Evolutionary conservation across 2,888 invertebrate species (phyloP).

Genomic region (Muschampia staudingeri): DNA sequence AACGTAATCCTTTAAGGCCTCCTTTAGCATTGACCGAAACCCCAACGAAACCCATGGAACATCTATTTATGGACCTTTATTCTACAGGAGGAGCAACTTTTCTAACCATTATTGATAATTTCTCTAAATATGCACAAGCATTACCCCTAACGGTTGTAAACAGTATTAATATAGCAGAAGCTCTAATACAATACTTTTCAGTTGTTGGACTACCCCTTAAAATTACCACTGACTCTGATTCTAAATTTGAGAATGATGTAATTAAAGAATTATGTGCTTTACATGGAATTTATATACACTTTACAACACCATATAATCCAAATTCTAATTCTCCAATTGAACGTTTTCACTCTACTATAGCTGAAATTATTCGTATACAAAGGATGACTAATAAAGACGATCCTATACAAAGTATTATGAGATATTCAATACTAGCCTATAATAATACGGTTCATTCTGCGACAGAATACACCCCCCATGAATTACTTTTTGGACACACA

Average conservation of each 20-base stretch:
- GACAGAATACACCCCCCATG: constrained; percentile 69
- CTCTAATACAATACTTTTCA: constrained; percentile 61
- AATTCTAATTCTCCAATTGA: constrained; percentile 61
- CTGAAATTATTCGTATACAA: constrained; percentile 61
- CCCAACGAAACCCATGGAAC: constrained; percentile 56
- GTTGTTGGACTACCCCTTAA: constrained; percentile 64
- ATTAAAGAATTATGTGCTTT: constrained; percentile 63
- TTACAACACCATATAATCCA: constrained; percentile 57
- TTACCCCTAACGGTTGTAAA: constrained; percentile 59
- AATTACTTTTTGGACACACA: constrained; percentile 70
- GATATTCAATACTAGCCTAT: constrained; percentile 69
- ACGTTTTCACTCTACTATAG: constrained; percentile 57
- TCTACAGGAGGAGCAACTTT: constrained; percentile 48
- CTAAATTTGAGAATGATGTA: constrained; percentile 69
- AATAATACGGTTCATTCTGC: constrained; percentile 70
- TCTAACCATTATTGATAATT: constrained; percentile 69
- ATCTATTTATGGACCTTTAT: constrained; percentile 54
- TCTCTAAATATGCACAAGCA: constrained; percentile 69
- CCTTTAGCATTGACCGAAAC: constrained; percentile 54
- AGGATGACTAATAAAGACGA: constrained; percentile 67
- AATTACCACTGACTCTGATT: constrained; percentile 68
- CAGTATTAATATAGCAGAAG: constrained; percentile 66
- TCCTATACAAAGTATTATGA: constrained; percentile 64
- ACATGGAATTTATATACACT: constrained; percentile 55
- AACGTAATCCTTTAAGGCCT: constrained; percentile 45